Percentiles rank a stretch among this genome's conserved stretches.
Conservation (phyloP, 2,888 invertebrate genomes). For the Plusia festucae region DNA sequence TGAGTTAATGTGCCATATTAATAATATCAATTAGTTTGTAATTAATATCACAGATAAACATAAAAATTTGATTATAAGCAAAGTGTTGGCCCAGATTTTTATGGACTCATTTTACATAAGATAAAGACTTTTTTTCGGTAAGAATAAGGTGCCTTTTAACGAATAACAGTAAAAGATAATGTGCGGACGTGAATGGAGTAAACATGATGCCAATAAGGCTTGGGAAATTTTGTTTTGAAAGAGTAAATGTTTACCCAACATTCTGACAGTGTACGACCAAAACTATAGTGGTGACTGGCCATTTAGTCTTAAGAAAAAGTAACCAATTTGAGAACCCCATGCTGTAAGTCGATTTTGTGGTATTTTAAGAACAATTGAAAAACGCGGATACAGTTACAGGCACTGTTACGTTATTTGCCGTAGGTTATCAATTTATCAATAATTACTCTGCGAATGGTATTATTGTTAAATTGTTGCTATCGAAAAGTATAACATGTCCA, state of each 20-base stretch:
- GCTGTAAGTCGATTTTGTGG: no score
- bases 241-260: no score
- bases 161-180: neutral
- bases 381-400: neutral
- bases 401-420: conserved; percentile 36
- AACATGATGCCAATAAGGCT: no score
- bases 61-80: neutral
- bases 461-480: conserved; percentile 39
- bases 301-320: no score
- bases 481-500: conserved; percentile 6
- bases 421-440: conserved; percentile 39
- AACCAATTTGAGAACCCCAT: no score
- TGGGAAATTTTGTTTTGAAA: no score
- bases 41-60: conserved; percentile 42
- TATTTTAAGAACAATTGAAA: neutral
- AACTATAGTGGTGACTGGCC: no score
- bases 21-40: conserved; percentile 38
- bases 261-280: no score
- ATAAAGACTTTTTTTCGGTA: neutral
- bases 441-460: conserved; percentile 24
- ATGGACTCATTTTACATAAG: neutral
- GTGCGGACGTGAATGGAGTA: neutral
- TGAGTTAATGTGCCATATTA: conserved; percentile 34
- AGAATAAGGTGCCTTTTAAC: neutral
- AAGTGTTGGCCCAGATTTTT: neutral